These are phyloP conservation scores for Paramuricea clavata DNA, from an alignment of 92 coral and sea anemone species.

Conservation along the genomic window DNA sequence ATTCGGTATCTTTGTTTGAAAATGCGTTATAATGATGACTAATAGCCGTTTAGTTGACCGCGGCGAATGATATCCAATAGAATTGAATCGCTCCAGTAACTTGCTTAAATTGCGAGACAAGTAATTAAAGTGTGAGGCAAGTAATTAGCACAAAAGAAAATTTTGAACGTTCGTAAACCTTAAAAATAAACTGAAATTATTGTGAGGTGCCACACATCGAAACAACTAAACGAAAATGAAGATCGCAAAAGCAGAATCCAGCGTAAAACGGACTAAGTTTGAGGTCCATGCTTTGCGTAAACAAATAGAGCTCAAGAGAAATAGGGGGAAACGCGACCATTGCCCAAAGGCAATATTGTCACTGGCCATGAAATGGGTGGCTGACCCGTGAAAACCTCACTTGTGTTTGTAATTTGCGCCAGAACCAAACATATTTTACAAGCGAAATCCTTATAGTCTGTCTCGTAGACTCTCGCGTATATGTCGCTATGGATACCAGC, in stretches of 20 bases:
- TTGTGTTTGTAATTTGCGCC: constrained; percentile 1
- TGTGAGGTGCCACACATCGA: not conserved
- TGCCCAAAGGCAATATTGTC: constrained; percentile 13
- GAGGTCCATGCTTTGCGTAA: constrained; percentile 17
- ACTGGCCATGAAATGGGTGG: constrained; percentile 14
- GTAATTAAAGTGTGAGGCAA: too few relatives aligned
- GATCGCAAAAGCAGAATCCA: constrained; percentile 6
- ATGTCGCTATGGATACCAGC: not conserved
- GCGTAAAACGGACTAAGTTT: not conserved
- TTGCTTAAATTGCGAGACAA: too few relatives aligned
- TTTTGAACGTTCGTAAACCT: not conserved
- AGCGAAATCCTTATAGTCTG: constrained; percentile 6
- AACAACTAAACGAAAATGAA: not conserved
- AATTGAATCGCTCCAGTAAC: constrained; percentile 16
- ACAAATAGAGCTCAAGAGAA: not conserved
- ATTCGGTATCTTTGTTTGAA: not conserved
- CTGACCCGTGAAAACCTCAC: not conserved
- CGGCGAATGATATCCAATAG: not conserved
- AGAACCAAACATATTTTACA: not conserved
- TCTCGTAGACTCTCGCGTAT: not conserved
- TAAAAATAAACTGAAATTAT: not conserved
- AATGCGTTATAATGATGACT: constrained; percentile 22
- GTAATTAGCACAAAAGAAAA: too few relatives aligned
- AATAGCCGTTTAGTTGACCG: not conserved
- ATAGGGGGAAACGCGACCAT: constrained; percentile 9